Conservation (phyloP, 2,797 vertebrate species). For the Microchirus variegatus region DNA sequence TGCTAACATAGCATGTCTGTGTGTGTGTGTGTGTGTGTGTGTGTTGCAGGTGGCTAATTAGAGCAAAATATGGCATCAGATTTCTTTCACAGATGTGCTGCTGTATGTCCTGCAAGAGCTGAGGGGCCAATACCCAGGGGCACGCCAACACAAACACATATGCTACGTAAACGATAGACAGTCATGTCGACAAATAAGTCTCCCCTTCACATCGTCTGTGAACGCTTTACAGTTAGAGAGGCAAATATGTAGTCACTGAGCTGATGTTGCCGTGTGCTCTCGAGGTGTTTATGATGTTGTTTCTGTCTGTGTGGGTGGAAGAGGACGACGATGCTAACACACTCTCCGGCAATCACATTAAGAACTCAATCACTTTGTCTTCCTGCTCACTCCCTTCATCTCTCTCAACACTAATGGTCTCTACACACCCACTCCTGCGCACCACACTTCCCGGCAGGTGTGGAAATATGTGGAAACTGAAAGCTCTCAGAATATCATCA, state of each 20-base stretch:
- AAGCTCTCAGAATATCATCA: not conserved
- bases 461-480: constrained; percentile 11
- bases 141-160: not conserved
- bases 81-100: constrained; percentile 62
- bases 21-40: constrained; percentile 33
- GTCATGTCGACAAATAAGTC: constrained; percentile 29
- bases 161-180: constrained; percentile 10
- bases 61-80: constrained; percentile 45
- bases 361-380: constrained; percentile 30
- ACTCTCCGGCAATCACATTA: constrained; percentile 59
- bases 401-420: constrained; percentile 34
- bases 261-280: constrained; percentile 26
- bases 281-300: constrained; percentile 32
- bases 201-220: not conserved
- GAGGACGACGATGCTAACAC: constrained; percentile 39
- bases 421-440: not conserved
- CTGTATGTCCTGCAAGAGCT: constrained; percentile 28
- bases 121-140: constrained; percentile 13
- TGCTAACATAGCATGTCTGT: constrained; percentile 51
- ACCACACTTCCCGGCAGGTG: constrained; percentile 30
- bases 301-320: constrained; percentile 34
- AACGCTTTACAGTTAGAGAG: not conserved
- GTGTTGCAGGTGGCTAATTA: constrained; percentile 71
- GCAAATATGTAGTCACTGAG: constrained; percentile 17
- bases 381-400: constrained; percentile 15